Evolutionary conservation across 2,888 invertebrate species (phyloP), one percentile per base, ranked within the genome.

Genomic region (Dicranocentrus wangi): DNA sequence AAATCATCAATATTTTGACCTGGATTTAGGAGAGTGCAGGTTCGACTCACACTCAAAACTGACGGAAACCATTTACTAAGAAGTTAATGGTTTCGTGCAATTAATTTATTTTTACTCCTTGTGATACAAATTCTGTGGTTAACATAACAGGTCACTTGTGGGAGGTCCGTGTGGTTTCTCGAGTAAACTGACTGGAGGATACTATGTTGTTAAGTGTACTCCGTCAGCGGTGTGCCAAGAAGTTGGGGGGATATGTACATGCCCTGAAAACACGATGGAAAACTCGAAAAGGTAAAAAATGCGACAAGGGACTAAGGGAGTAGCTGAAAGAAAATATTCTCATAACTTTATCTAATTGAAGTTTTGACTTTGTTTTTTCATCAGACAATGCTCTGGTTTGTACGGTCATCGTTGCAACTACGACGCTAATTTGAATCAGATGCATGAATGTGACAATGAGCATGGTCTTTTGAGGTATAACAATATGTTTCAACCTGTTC

Each of bases 381-480:
- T n/a, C n/a, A 10, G 47, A 15, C 47, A 47, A 47, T 47, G 47
- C 47, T n/a, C 15, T 47, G 47, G 47, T 3, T 15, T 47, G 2
- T 15, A 47, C 47, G 47, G 47, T 10, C 47, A 47, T n/a, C 47
- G 47, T 47, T 47, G 47, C n/a, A 47, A 47, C 47, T 47, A 47
- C 47, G 47, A 47, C 47, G 47, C 47, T 3, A 47, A 47, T 47
- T n/a, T 47, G 47, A 47, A 47, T 47, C 47, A 47, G 15, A 47
- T 47, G 47, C 47, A 47, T n/a, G 47, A 47, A 47, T 47, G 47
- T 47, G 47, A 47, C 47, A 47, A 47, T 47, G 47, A 47, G n/a
- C 5, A 47, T 47, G 47, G 47, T n/a, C n/a, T 47, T 3, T n/a
- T 47, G n/a, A 47, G n/a, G 47, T 32, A 32, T 3, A 32, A 10